These are phyloP conservation scores for Microctenopoma lineatum DNA, from an alignment of 2,797 vertebrate genomes.

Conservation along the genomic window DNA sequence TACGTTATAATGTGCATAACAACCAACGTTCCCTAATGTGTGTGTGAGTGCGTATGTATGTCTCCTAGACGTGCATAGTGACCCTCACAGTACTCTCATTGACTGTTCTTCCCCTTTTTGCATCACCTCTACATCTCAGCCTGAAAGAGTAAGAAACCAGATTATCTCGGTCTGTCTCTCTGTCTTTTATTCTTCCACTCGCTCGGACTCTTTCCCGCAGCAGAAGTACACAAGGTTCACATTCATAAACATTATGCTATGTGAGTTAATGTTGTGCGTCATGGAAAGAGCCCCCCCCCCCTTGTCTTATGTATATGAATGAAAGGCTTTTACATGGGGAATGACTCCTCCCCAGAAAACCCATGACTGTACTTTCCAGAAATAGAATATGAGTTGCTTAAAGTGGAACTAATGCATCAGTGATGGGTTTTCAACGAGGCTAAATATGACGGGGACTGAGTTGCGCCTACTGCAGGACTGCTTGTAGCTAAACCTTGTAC, in stretches of 20 bases:
- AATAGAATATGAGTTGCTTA: constrained; percentile 74
- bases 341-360: constrained; percentile 65
- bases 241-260: constrained; percentile 72
- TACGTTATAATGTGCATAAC: not conserved
- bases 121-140: constrained; percentile 43
- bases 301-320: constrained; percentile 72
- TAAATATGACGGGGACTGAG: constrained; percentile 43
- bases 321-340: constrained; percentile 68
- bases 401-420: constrained; percentile 75
- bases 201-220: constrained; percentile 17
- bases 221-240: constrained; percentile 60
- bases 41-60: not conserved
- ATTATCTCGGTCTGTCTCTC: not conserved
- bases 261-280: constrained; percentile 71
- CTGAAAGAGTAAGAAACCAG: constrained; percentile 24
- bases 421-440: constrained; percentile 52
- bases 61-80: not conserved
- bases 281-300: constrained; percentile 67
- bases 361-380: constrained; percentile 73
- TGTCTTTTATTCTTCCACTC: constrained; percentile 6
- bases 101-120: constrained; percentile 29
- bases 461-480: constrained; percentile 28
- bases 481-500: constrained; percentile 39
- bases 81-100: constrained; percentile 14
- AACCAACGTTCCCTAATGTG: not conserved